Evolutionary conservation across 2,113 vertebrate species (phyloP).

Genomic region (Deroptyus accipitrinus): DNA sequence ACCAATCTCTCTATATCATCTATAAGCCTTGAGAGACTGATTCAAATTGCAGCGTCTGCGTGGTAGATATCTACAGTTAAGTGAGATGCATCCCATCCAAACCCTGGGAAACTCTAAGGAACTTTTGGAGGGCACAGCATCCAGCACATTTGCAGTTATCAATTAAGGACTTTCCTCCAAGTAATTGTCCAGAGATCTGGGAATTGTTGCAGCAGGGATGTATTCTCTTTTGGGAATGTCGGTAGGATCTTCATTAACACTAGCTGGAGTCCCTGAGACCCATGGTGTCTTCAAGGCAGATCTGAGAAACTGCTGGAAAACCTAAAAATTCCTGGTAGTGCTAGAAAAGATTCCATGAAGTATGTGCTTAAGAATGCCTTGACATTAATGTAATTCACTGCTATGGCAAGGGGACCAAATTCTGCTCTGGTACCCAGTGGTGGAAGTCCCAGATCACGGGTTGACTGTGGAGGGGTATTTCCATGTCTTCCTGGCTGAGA

Average conservation of each 20-base stretch:
- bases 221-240: background rate
- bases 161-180: background rate
- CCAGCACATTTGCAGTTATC: background rate
- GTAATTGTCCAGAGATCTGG: background rate
- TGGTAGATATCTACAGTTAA: background rate
- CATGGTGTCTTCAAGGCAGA: background rate
- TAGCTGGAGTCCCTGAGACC: background rate
- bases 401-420: background rate
- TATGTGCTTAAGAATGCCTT: background rate
- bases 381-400: background rate
- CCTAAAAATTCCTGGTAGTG: background rate
- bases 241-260: background rate
- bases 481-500: background rate
- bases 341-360: background rate
- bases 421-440: background rate
- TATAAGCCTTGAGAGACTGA: background rate
- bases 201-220: fast-evolving
- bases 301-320: background rate
- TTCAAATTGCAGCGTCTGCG: background rate
- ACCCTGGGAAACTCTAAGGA: background rate
- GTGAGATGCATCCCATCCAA: background rate
- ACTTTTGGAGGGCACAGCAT: background rate
- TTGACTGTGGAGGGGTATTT: background rate
- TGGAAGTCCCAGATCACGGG: background rate
- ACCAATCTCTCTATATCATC: fast-evolving